These are phyloP conservation scores for Anas bahamensis DNA, from an alignment of 2,797 vertebrate species.

Conservation along the genomic window DNA sequence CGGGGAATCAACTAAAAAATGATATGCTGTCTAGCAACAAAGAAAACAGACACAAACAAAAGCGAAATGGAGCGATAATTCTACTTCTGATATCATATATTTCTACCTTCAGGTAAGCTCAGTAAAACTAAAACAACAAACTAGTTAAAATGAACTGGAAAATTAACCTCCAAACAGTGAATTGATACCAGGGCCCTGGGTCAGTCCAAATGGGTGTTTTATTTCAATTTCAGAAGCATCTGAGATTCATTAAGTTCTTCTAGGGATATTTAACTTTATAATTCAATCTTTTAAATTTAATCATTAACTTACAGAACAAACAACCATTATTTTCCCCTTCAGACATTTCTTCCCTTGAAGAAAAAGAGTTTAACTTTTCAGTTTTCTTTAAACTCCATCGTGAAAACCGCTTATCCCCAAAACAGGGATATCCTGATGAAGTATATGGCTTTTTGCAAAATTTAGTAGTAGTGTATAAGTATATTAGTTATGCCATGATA, in stretches of 20 bases:
- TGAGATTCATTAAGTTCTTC: slow-evolving; percentile 9
- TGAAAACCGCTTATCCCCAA: neutral
- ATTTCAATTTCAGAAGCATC: neutral
- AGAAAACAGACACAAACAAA: slow-evolving; percentile 67
- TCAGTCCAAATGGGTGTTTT: neutral
- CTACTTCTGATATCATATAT: neutral
- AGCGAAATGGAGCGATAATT: slow-evolving; percentile 15
- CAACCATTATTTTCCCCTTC: neutral
- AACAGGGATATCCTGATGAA: neutral
- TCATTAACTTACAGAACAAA: neutral
- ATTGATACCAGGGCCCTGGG: neutral
- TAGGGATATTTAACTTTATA: neutral
- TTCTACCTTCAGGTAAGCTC: slow-evolving; percentile 31
- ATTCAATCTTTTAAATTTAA: slow-evolving; percentile 5
- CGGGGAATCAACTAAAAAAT: slow-evolving; percentile 65
- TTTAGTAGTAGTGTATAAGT: neutral
- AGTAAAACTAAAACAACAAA: slow-evolving; percentile 25
- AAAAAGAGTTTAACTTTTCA: neutral
- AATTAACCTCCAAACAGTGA: slow-evolving; percentile 31
- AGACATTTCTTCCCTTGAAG: neutral
- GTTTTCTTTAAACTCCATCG: neutral
- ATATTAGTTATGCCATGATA: neutral
- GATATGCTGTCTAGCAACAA: slow-evolving; percentile 68
- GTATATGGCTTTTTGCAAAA: neutral
- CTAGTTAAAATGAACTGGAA: slow-evolving; percentile 17